These are phyloP conservation scores for Picus viridis DNA, from an alignment of 2,797 vertebrate species.

Conservation along the genomic window DNA sequence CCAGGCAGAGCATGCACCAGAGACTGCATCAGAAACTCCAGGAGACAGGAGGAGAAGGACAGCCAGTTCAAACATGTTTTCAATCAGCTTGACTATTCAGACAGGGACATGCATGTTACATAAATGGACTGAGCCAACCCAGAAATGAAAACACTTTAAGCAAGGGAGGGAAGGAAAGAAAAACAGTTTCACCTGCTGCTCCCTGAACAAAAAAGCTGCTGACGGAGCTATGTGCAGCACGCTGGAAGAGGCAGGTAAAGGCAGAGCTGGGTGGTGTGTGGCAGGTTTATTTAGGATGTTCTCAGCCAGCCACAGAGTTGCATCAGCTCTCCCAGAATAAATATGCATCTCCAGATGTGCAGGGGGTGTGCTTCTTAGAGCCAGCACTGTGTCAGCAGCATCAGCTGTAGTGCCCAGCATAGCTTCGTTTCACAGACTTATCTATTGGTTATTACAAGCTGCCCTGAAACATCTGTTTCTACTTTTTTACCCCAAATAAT, in stretches of 20 bases:
- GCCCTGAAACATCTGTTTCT: neutral
- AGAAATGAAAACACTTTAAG: slow-evolving; percentile 10
- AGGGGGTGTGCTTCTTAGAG: neutral
- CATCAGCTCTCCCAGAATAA: neutral
- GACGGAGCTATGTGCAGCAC: neutral
- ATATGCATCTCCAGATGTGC: accelerated
- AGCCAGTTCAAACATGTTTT: slow-evolving; percentile 49
- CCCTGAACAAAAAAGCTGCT: neutral
- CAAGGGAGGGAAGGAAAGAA: slow-evolving; percentile 23
- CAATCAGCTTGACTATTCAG: slow-evolving; percentile 28
- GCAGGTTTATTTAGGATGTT: neutral
- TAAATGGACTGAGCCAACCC: slow-evolving; percentile 26
- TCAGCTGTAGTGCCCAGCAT: neutral
- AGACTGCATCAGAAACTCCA: slow-evolving; percentile 30
- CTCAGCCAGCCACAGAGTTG: accelerated
- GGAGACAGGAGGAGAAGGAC: slow-evolving; percentile 40
- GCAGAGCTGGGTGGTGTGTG: neutral
- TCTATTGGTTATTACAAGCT: accelerated
- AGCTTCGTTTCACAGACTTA: accelerated
- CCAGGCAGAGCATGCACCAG: neutral
- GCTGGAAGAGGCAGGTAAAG: neutral
- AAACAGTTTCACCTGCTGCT: slow-evolving; percentile 48
- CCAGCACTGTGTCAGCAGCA: accelerated
- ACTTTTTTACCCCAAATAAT: neutral
- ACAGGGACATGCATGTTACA: slow-evolving; percentile 7